These are phyloP conservation scores for Parambassis ranga DNA, from an alignment of 2,797 vertebrate genomes.

Conservation along the genomic window DNA sequence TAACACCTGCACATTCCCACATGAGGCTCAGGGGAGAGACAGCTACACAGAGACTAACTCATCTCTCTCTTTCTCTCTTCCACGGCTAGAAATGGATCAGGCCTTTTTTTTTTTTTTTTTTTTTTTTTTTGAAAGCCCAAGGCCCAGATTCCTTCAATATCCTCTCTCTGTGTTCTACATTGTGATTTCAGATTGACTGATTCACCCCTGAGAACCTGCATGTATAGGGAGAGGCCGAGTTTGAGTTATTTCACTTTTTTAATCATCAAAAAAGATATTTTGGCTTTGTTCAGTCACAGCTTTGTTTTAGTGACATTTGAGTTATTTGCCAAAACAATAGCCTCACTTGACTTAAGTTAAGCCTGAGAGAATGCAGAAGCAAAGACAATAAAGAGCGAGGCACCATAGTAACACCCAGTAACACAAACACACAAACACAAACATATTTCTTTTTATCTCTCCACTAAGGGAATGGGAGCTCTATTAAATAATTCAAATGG, in stretches of 20 bases:
- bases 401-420: constrained; percentile 41
- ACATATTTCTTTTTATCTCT: constrained; percentile 62
- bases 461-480: constrained; percentile 63
- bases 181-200: constrained; percentile 46
- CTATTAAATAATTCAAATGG: constrained; percentile 86
- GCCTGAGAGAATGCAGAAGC: constrained; percentile 46
- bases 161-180: constrained; percentile 42
- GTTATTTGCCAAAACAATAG: constrained; percentile 37
- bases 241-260: constrained; percentile 28
- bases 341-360: constrained; percentile 44
- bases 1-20: constrained; percentile 59
- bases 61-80: constrained; percentile 21
- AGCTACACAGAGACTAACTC: constrained; percentile 44
- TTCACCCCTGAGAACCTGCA: constrained; percentile 10
- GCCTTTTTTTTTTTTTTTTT: too few relatives aligned
- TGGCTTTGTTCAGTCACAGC: neutral
- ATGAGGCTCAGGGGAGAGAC: constrained; percentile 49
- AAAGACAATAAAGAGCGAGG: constrained; percentile 56
- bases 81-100: constrained; percentile 51
- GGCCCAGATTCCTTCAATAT: constrained; percentile 50
- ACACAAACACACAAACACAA: constrained; percentile 55
- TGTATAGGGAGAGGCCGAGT: neutral
- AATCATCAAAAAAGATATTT: neutral
- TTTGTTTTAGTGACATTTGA: constrained; percentile 7
- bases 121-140: constrained; percentile 32